A percentile compares a stretch with the other conserved stretches of the same genome.
phyloP scores from a whole-genome alignment of 1,140 invertebrate species.

The Artemia franciscana region DNA sequence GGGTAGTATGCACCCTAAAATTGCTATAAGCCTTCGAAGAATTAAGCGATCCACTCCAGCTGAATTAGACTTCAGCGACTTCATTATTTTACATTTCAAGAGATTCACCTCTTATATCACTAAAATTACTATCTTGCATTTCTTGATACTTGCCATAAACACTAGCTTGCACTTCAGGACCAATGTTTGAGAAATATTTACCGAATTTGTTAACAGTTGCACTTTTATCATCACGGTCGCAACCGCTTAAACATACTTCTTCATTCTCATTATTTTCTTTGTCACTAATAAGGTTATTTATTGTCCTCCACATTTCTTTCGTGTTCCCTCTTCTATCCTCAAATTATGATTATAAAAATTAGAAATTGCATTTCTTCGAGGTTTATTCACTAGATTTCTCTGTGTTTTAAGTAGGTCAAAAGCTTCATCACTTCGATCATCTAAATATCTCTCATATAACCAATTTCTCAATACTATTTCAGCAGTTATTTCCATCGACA shows the following conservation, averaged over 20 bases:
- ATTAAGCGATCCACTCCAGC: background rate
- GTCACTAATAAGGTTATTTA: too few relatives aligned
- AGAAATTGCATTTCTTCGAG: too few relatives aligned
- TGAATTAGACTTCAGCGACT: background rate
- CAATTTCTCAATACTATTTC: background rate
- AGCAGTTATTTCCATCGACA: background rate
- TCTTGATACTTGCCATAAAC: background rate
- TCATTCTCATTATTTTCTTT: too few relatives aligned
- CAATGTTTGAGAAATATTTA: background rate
- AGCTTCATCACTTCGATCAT: background rate
- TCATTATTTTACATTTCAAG: background rate
- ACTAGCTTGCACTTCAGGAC: background rate
- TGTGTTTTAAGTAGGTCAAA: too few relatives aligned
- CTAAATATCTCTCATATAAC: background rate
- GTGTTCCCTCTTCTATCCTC: too few relatives aligned
- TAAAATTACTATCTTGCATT: background rate
- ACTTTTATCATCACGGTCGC: background rate
- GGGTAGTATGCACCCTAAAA: background rate
- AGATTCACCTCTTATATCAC: background rate
- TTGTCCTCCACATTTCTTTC: too few relatives aligned
- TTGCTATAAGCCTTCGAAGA: background rate
- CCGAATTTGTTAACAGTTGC: background rate
- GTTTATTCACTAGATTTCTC: too few relatives aligned
- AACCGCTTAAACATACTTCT: too few relatives aligned
- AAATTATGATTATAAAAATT: too few relatives aligned